These are phyloP conservation scores for Microdon myrmicae DNA, from an alignment of 2,888 invertebrate genomes.

Conservation along the genomic window DNA sequence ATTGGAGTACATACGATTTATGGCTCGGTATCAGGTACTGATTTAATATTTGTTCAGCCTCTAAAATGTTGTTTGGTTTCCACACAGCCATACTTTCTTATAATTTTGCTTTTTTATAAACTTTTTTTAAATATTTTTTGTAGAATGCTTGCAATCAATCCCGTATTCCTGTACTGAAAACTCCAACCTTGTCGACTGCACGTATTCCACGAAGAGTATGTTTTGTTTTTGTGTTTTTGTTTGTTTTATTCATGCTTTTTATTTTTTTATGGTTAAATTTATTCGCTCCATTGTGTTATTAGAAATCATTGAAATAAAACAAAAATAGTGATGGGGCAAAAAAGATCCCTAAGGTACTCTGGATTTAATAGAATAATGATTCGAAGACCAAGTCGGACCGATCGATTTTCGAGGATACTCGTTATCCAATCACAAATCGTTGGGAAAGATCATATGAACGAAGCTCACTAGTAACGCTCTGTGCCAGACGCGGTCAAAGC, in stretches of 20 bases:
- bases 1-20: constrained; percentile 63
- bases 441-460: too few species aligned
- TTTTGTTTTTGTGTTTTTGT: constrained; percentile 20
- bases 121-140: constrained; percentile 48
- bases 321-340: too few species aligned
- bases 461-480: too few species aligned
- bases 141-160: constrained; percentile 63
- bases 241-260: constrained; percentile 29
- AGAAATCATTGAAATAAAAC: background rate
- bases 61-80: background rate
- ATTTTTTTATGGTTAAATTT: constrained; percentile 7
- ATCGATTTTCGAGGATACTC: too few species aligned
- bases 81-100: constrained; percentile 9
- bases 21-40: constrained; percentile 65
- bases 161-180: constrained; percentile 60
- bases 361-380: too few species aligned
- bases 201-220: constrained; percentile 57
- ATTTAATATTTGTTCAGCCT: background rate
- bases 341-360: too few species aligned
- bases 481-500: too few species aligned
- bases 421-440: too few species aligned
- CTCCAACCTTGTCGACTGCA: constrained; percentile 39
- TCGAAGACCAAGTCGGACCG: too few species aligned
- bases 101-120: constrained; percentile 3
- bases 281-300: constrained; percentile 5